phyloP scores from a whole-genome alignment of 2,113 vertebrate genomes.

The Hemibagrus wyckioides region DNA sequence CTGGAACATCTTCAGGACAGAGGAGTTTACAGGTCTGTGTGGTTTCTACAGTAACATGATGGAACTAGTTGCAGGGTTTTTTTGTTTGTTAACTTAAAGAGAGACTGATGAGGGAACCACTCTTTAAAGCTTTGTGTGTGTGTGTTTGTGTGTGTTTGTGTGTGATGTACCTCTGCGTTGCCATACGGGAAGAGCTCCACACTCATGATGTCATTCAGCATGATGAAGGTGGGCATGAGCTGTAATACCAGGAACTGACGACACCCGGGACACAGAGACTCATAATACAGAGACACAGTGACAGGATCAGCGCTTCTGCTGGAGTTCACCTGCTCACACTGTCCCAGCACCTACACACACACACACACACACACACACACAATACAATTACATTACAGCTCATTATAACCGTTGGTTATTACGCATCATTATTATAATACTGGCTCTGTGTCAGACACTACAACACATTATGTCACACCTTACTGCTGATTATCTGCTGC shows the following conservation, averaged over 20 bases:
- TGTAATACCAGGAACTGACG: slow-evolving; percentile 63
- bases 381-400: background rate
- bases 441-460: too few relatives aligned
- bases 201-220: slow-evolving; percentile 74
- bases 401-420: too few relatives aligned
- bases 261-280: slow-evolving; percentile 83
- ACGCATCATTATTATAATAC: too few relatives aligned
- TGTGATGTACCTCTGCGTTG: slow-evolving; percentile 79
- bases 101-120: too few relatives aligned
- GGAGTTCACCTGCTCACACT: slow-evolving; percentile 46
- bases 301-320: slow-evolving; percentile 47
- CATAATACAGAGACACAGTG: slow-evolving; percentile 81
- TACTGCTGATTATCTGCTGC: background rate
- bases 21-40: too few relatives aligned
- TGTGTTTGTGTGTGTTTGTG: too few relatives aligned
- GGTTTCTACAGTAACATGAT: too few relatives aligned
- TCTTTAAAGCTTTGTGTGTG: too few relatives aligned
- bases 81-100: too few relatives aligned
- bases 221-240: slow-evolving; percentile 79
- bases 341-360: background rate
- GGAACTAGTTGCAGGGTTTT: too few relatives aligned
- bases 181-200: slow-evolving; percentile 87
- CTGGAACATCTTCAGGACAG: too few relatives aligned
- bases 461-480: too few relatives aligned
- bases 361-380: background rate